Base-by-base conservation (phyloP, 2,113 vertebrate species). In the Empidonax traillii region DNA sequence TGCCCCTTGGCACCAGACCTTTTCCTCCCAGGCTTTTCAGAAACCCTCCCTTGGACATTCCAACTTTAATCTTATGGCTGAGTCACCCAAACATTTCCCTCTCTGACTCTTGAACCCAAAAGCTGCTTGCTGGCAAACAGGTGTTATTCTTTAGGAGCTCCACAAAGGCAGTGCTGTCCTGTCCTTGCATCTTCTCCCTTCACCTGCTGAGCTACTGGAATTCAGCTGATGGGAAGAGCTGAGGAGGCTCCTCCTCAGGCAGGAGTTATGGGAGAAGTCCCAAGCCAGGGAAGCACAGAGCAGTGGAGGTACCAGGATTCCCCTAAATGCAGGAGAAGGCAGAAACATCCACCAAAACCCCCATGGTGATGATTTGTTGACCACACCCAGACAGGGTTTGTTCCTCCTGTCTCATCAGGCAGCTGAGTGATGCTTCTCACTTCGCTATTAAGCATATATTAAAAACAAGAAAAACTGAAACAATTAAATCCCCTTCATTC, bases 141-240 rank as follows among this genome's bases (percentile, higher is more conserved):
- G 0, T 8, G 0, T 2, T 37, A 4, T 25, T 46, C 59, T 30
- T 74, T 8, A 18, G 27, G 83, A 51, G 59, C 2, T 31, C 2
- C 1, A 0, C 7, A 20, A 88, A 14, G 43, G 22, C 53, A 35
- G 37, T 0, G 12, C 73, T 87, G 76, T 39, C 72, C 28, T 33
- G 17, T 35, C 65, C 2, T 2, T 8, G 56, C 41, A 19, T 21
- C 74, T 63, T 66, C 77, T 67, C 74, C 73, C 74, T 51, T n/a
- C 31, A 59, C 55, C 52, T 72, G n/a, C 7, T 3, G 41, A 81
- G 91, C 81, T 63, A 77, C 69, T 85, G 77, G 78, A 53, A 81
- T 76, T 66, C 83, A 69, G 91, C 37, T 80, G 21, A 22, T 77
- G 87, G 87, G 31, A 78, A 89, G 74, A 94, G 84, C 76, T 6